Percentiles rank a stretch among this genome's conserved stretches.
phyloP scores from a whole-genome alignment of 2,888 invertebrate genomes.

The Gortyna flavago region DNA sequence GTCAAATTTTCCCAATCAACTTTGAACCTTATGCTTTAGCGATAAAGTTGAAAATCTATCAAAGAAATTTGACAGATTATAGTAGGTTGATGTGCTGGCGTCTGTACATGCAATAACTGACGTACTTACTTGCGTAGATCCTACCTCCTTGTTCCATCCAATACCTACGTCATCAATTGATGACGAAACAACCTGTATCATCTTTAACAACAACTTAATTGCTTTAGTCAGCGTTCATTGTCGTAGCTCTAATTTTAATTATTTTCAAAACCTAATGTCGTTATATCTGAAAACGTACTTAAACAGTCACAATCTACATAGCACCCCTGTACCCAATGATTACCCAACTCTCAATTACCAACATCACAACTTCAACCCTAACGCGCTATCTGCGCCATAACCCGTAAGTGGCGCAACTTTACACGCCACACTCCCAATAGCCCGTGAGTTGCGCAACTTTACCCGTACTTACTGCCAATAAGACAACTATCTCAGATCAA shows the following conservation, averaged over 20 bases:
- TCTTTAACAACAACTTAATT: background rate
- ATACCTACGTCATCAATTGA: background rate
- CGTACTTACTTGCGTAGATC: background rate
- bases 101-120: background rate
- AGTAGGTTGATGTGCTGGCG: too few species aligned
- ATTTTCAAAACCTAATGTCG: background rate
- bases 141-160: background rate
- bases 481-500: constrained; percentile 58
- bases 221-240: background rate
- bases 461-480: constrained; percentile 47
- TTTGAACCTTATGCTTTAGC: too few species aligned
- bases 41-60: too few species aligned
- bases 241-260: background rate
- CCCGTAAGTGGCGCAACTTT: constrained; percentile 19
- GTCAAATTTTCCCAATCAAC: too few species aligned
- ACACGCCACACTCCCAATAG: constrained; percentile 39
- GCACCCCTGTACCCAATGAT: constrained; percentile 14
- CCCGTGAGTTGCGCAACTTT: constrained; percentile 35
- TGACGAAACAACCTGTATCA: background rate
- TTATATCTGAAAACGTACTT: background rate
- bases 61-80: too few species aligned
- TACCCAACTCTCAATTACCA: constrained; percentile 32
- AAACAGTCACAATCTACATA: constrained; percentile 31
- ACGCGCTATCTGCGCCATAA: constrained; percentile 36
- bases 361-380: constrained; percentile 40